These are phyloP conservation scores for Venusia cambrica DNA, from an alignment of 2,888 invertebrate genomes.

Conservation along the genomic window DNA sequence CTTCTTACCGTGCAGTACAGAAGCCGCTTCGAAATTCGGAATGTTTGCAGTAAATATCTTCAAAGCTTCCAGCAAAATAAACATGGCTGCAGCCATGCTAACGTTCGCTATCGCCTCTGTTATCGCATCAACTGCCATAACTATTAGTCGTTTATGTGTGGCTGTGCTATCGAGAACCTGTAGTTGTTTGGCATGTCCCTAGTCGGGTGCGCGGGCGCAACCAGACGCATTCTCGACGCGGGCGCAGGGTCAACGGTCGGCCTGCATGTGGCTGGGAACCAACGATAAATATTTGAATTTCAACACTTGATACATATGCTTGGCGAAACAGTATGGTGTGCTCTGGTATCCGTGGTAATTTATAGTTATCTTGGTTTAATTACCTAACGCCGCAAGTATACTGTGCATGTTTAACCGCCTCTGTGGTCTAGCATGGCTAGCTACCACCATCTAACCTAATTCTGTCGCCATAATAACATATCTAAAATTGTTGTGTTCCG, in stretches of 20 bases:
- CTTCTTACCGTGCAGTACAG: too few relatives aligned
- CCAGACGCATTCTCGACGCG: conserved; percentile 59
- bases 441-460: too few relatives aligned
- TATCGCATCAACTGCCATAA: conserved; percentile 27
- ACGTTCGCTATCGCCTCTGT: conserved; percentile 17
- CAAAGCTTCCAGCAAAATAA: too few relatives aligned
- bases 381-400: conserved; percentile 28
- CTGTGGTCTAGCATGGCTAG: too few relatives aligned
- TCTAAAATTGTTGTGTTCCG: too few relatives aligned
- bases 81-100: too few relatives aligned
- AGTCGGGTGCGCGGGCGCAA: conserved; percentile 48
- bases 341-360: conserved; percentile 48
- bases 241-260: conserved; percentile 75
- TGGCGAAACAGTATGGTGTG: conserved; percentile 72
- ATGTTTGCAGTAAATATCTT: too few relatives aligned
- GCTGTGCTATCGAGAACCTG: conserved; percentile 33
- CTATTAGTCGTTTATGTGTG: conserved; percentile 28
- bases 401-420: too few relatives aligned
- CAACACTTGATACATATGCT: conserved; percentile 78
- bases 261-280: conserved; percentile 70
- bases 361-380: conserved; percentile 45
- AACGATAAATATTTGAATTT: conserved; percentile 79
- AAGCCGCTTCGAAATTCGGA: too few relatives aligned
- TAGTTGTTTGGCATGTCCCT: conserved; percentile 49
- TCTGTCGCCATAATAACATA: too few relatives aligned